Percentiles rank a stretch among this genome's conserved stretches.
Conservation (phyloP, 2,888 invertebrate species). For the Nycteola revayana region DNA sequence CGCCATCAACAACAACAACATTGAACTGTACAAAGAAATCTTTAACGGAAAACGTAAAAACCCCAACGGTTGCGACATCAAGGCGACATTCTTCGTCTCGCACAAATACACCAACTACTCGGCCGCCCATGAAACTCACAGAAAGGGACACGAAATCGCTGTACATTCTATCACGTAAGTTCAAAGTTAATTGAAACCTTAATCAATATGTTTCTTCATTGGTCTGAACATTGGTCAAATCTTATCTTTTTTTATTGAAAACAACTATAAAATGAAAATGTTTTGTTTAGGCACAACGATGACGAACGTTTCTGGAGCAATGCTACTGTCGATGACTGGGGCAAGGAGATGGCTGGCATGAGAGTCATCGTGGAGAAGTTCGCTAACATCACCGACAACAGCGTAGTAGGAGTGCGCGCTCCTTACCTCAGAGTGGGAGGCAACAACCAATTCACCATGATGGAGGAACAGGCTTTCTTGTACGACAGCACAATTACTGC, state of each 20-base stretch:
- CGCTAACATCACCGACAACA: conserved; percentile 94
- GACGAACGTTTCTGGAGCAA: conserved; percentile 97
- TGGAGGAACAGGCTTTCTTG: conserved; percentile 96
- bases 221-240: too few species aligned
- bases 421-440: conserved; percentile 96
- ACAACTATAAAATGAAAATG: conserved; percentile 1
- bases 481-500: conserved; percentile 98
- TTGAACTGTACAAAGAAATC: conserved; percentile 95
- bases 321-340: conserved; percentile 95
- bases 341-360: conserved; percentile 97
- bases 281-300: conserved; percentile 88
- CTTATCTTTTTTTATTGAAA: too few species aligned
- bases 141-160: conserved; percentile 96
- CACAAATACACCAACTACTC: conserved; percentile 97
- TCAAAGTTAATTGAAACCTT: neutral
- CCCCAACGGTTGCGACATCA: conserved; percentile 96
- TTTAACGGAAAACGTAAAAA: conserved; percentile 94
- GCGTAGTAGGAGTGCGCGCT: conserved; percentile 94
- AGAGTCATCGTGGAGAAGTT: conserved; percentile 94
- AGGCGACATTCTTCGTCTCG: conserved; percentile 94
- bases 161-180: conserved; percentile 96
- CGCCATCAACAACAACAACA: conserved; percentile 97
- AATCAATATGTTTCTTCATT: too few species aligned
- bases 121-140: conserved; percentile 94
- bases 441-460: conserved; percentile 98